Evolutionary conservation across 2,797 vertebrate genomes (phyloP).

Genomic region (Eutrigla gurnardus): DNA sequence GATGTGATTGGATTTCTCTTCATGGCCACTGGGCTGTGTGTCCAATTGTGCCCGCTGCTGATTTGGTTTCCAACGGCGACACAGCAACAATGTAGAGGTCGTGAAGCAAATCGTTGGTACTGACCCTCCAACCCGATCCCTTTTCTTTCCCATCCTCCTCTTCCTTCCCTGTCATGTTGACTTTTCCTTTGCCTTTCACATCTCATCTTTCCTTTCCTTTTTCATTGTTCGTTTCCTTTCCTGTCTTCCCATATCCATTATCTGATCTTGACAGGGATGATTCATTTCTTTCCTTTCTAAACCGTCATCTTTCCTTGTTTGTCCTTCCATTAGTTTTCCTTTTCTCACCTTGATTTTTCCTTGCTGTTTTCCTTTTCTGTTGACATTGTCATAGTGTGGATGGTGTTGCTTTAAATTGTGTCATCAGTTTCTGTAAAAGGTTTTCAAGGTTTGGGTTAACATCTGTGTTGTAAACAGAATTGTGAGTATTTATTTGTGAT

Average conservation of each 20-base stretch:
- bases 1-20: slow-evolving; percentile 71
- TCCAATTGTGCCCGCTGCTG: slow-evolving; percentile 48
- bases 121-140: slow-evolving; percentile 12
- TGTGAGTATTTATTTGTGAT: neutral
- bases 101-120: slow-evolving; percentile 14
- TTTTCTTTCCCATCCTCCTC: neutral
- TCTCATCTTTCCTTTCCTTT: neutral
- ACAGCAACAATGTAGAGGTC: slow-evolving; percentile 27
- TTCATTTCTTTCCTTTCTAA: neutral
- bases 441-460: neutral
- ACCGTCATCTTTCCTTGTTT: neutral
- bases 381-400: neutral
- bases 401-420: neutral
- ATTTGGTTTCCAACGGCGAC: slow-evolving; percentile 57
- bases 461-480: neutral
- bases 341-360: neutral
- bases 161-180: neutral
- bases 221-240: neutral
- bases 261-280: slow-evolving; percentile 3
- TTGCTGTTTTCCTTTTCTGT: neutral
- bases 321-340: neutral
- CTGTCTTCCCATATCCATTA: neutral
- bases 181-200: neutral
- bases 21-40: slow-evolving; percentile 62
- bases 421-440: neutral